A percentile compares a stretch with the other conserved stretches of the same genome.
Evolutionary conservation across 2,888 invertebrate genomes (phyloP).

Genomic region (Macrophya alboannulata): DNA sequence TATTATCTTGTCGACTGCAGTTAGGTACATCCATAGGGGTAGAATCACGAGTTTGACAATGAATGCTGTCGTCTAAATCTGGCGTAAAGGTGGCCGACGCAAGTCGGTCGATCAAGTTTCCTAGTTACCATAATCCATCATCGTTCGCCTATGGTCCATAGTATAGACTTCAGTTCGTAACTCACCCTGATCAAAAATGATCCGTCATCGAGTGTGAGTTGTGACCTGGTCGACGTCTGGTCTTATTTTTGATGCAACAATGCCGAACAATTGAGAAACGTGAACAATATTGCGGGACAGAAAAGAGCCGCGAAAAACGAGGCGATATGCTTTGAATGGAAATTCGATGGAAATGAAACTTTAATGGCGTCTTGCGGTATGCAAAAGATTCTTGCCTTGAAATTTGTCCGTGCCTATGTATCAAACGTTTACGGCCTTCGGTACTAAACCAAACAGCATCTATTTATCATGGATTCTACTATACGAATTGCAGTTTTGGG

Average conservation of each 20-base stretch:
- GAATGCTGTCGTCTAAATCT: conserved; percentile 24
- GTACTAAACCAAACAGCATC: not conserved
- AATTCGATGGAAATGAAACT: conserved; percentile 40
- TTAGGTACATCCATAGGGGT: conserved; percentile 6
- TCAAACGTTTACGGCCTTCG: not conserved
- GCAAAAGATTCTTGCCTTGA: conserved; percentile 21
- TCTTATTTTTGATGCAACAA: not conserved
- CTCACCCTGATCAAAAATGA: conserved; percentile 46
- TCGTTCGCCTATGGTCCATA: conserved; percentile 68
- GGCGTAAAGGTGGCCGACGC: conserved; percentile 47
- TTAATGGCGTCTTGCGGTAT: conserved; percentile 46
- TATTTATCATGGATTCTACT: conserved; percentile 39
- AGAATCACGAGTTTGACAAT: conserved; percentile 2
- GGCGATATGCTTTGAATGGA: conserved; percentile 12
- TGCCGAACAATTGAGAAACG: conserved; percentile 8
- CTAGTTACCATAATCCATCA: conserved; percentile 74
- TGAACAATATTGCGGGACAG: not conserved
- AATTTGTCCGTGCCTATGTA: not conserved
- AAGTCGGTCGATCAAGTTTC: conserved; percentile 46
- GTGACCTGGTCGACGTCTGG: conserved; percentile 27
- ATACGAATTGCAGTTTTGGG: not conserved
- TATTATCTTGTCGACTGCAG: conserved; percentile 65
- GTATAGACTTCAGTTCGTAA: conserved; percentile 41
- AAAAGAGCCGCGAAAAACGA: conserved; percentile 26
- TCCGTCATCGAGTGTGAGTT: conserved; percentile 45